A percentile compares a stretch with the other conserved stretches of the same genome.
phyloP scores from a whole-genome alignment of 2,888 invertebrate species.

The Caenorhabditis sp. region DNA sequence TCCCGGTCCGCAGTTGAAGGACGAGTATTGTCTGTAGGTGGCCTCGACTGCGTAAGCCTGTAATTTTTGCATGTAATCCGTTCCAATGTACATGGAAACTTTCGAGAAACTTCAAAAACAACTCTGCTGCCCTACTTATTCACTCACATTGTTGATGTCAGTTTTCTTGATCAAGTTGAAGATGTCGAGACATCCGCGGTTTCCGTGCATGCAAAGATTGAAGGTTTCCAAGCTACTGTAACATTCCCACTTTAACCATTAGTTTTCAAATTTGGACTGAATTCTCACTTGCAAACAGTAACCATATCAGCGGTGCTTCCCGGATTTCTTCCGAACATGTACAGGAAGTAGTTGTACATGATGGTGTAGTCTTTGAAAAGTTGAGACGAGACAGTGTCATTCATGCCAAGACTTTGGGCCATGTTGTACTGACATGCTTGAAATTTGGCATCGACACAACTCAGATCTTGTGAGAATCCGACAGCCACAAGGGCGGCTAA shows the following conservation, averaged over 20 bases:
- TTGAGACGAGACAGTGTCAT: constrained; percentile 47
- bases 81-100: constrained; percentile 1
- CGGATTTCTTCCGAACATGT: constrained; percentile 64
- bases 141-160: constrained; percentile 67
- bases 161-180: constrained; percentile 61
- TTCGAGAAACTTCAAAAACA: background rate
- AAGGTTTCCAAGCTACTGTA: constrained; percentile 66
- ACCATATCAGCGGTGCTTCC: constrained; percentile 63
- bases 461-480: constrained; percentile 5
- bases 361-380: constrained; percentile 69
- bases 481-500: constrained; percentile 8
- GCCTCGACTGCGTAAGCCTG: constrained; percentile 66
- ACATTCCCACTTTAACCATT: background rate
- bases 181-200: constrained; percentile 61
- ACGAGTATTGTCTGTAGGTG: constrained; percentile 61
- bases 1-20: constrained; percentile 73
- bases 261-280: background rate
- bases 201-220: constrained; percentile 65
- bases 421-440: constrained; percentile 62
- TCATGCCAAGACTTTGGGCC: constrained; percentile 52
- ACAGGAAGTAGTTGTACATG: constrained; percentile 70
- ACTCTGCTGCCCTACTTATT: background rate
- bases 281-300: constrained; percentile 68
- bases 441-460: constrained; percentile 58
- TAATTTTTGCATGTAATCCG: constrained; percentile 22